These are phyloP conservation scores for Chromoteleia sp. DNA, from an alignment of 2,888 invertebrate species.

Conservation along the genomic window DNA sequence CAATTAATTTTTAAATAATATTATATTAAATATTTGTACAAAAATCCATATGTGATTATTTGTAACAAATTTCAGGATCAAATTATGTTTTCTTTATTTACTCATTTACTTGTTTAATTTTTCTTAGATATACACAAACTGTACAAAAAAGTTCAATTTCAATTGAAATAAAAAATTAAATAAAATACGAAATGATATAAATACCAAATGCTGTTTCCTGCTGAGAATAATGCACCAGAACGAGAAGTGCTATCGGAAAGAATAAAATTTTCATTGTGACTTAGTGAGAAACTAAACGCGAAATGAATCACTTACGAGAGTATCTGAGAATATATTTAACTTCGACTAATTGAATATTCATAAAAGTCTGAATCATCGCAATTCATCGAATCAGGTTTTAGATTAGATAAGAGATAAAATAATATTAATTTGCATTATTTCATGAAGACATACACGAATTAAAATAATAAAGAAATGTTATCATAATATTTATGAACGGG, in stretches of 20 bases:
- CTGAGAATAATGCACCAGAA: conserved; percentile 16
- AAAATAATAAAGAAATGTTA: too few species aligned
- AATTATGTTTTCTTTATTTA: too few species aligned
- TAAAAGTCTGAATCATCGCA: neutral
- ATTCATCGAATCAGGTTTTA: neutral
- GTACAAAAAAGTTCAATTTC: too few species aligned
- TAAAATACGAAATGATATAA: neutral
- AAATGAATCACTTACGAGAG: too few species aligned
- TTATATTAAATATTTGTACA: too few species aligned
- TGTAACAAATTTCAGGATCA: too few species aligned
- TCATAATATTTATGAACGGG: too few species aligned
- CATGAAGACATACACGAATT: too few species aligned
- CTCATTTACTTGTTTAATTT: too few species aligned
- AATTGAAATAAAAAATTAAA: neutral
- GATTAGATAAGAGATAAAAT: conserved; percentile 7
- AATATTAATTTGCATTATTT: neutral
- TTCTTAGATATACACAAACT: too few species aligned
- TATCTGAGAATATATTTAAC: neutral
- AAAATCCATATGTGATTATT: too few species aligned
- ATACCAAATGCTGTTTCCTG: neutral
- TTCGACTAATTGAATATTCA: neutral
- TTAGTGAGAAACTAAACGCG: neutral
- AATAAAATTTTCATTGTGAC: conserved; percentile 14
- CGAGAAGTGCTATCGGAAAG: neutral
- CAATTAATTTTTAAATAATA: too few species aligned